Percentiles rank a stretch among this genome's conserved stretches.
Evolutionary conservation across 2,113 vertebrate species (phyloP).

Genomic region (Corythoichthys haematopterus): DNA sequence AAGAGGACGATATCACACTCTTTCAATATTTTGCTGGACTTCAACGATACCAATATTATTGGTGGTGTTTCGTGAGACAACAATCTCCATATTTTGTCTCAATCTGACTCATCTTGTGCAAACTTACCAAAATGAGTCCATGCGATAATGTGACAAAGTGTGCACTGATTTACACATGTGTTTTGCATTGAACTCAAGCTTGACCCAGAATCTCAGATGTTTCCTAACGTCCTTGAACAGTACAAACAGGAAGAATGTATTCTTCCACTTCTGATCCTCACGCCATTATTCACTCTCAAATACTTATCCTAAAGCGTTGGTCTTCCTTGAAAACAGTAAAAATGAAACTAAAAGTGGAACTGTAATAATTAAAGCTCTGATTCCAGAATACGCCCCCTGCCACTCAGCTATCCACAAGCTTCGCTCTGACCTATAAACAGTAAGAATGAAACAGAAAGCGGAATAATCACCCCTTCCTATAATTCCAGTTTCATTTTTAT

Average conservation of each 20-base stretch:
- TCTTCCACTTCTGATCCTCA: neutral
- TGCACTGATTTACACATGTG: neutral
- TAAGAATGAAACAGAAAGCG: neutral
- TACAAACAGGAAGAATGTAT: constrained; percentile 6
- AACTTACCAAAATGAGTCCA: no score
- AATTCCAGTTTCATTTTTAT: neutral
- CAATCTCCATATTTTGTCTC: no score
- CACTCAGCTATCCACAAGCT: neutral
- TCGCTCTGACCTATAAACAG: neutral
- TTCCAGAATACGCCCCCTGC: neutral
- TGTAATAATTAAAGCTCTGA: neutral
- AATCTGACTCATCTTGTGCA: no score
- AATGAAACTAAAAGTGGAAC: constrained; percentile 3
- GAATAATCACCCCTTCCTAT: neutral
- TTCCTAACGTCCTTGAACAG: constrained; percentile 18
- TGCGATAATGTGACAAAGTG: no score
- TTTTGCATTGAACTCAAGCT: neutral
- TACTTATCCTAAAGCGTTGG: neutral
- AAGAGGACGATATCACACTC: no score
- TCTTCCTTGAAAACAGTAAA: neutral
- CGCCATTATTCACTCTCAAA: constrained; percentile 9
- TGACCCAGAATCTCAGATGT: constrained; percentile 7
- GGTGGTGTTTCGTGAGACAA: no score
- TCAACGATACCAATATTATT: no score
- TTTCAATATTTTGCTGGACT: no score